Percentiles rank a stretch among this genome's conserved stretches.
Conservation (phyloP, 1,140 invertebrate species). For the Drosophila virilis region DNA sequence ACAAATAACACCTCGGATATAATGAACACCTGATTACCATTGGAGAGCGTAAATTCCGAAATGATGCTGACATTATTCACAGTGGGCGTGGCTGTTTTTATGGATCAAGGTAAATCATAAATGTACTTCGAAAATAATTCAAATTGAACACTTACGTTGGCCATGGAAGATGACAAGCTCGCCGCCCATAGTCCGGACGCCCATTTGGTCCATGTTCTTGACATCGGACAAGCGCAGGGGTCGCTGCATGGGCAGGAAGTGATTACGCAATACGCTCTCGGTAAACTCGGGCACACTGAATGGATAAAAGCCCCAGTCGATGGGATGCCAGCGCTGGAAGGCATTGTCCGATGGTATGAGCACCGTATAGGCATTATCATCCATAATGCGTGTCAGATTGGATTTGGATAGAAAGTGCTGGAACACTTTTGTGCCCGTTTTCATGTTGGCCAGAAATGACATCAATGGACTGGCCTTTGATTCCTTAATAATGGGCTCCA, state of each 20-base stretch:
- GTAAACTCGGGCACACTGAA: constrained; percentile 88
- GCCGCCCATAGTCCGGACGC: constrained; percentile 86
- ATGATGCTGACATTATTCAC: constrained; percentile 87
- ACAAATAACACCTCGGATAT: constrained; percentile 87
- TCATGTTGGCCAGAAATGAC: constrained; percentile 86
- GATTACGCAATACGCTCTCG: constrained; percentile 87
- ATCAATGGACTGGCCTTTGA: constrained; percentile 86
- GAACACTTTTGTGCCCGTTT: constrained; percentile 87
- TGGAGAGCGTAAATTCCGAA: constrained; percentile 86
- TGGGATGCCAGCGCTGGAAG: constrained; percentile 88
- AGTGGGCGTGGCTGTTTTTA: constrained; percentile 82
- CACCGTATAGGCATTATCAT: constrained; percentile 87
- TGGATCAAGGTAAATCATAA: constrained; percentile 13
- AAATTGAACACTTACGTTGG: constrained; percentile 84
- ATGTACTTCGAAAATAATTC: neutral
- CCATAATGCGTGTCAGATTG: constrained; percentile 86
- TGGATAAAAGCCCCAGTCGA: constrained; percentile 89
- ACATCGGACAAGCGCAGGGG: constrained; percentile 86
- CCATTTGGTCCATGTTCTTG: constrained; percentile 85
- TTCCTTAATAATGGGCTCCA: constrained; percentile 83
- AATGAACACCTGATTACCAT: constrained; percentile 87
- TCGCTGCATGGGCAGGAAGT: constrained; percentile 86
- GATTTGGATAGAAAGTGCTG: constrained; percentile 87
- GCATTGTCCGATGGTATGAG: constrained; percentile 88
- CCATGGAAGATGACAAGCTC: constrained; percentile 86